A percentile compares a stretch with the other conserved stretches of the same genome.
These are phyloP conservation scores for Pampus argenteus DNA, from an alignment of 2,797 vertebrate species.

Conservation along the genomic window DNA sequence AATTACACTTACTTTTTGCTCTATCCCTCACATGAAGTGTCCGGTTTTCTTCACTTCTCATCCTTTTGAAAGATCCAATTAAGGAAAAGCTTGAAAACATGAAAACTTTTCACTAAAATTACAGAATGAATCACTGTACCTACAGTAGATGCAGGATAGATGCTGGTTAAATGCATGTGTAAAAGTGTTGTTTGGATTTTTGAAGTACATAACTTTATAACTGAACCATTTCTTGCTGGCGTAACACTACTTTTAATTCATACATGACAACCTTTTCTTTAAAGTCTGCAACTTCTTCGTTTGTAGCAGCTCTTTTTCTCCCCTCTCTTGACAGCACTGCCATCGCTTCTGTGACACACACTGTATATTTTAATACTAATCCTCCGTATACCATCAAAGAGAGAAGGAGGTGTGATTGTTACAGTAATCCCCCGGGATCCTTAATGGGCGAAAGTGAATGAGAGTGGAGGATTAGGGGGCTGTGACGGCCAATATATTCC, in stretches of 20 bases:
- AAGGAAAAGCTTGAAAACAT: neutral
- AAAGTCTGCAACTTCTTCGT: conserved; percentile 9
- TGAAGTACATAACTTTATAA: neutral
- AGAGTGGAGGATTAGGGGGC: conserved; percentile 75
- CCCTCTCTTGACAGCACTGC: conserved; percentile 50
- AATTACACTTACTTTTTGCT: neutral
- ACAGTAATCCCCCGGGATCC: conserved; percentile 77
- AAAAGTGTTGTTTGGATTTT: conserved; percentile 3
- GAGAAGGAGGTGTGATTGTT: conserved; percentile 78
- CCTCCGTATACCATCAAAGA: conserved; percentile 76
- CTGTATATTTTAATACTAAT: conserved; percentile 79
- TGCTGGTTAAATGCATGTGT: conserved; percentile 3
- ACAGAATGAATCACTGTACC: neutral
- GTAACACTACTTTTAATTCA: conserved; percentile 26
- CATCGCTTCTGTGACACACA: conserved; percentile 50
- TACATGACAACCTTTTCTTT: conserved; percentile 48
- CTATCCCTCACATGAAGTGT: neutral
- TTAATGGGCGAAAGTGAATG: conserved; percentile 80
- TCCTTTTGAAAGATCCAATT: neutral
- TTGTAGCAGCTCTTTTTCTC: conserved; percentile 20
- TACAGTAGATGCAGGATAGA: neutral
- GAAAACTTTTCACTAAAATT: conserved; percentile 15
- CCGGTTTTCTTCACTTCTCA: neutral
- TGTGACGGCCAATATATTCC: conserved; percentile 80
- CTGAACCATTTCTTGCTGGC: conserved; percentile 4